phyloP scores from a whole-genome alignment of 1,140 invertebrate genomes.

The Conus ventricosus region DNA sequence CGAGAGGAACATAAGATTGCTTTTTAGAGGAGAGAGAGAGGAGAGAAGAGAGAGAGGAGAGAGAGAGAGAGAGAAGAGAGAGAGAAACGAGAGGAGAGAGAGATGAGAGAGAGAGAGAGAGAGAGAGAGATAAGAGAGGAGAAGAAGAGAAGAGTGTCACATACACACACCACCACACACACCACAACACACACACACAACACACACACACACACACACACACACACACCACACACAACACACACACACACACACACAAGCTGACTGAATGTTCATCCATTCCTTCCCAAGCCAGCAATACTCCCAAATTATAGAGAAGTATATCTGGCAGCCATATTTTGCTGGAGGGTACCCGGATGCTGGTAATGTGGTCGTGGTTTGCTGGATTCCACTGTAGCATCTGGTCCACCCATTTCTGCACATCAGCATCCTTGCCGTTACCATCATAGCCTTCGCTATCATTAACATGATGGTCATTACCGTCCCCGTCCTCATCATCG shows the following conservation, averaged over 20 bases:
- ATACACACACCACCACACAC: too few species aligned
- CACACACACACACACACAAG: too few species aligned
- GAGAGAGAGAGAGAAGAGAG: background rate
- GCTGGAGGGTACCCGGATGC: slow-evolving; percentile 50
- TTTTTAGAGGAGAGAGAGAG: background rate
- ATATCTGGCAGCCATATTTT: slow-evolving; percentile 47
- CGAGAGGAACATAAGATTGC: too few species aligned
- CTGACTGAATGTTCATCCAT: too few species aligned
- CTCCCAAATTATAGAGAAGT: slow-evolving; percentile 16
- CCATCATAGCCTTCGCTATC: background rate
- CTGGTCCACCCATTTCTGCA: slow-evolving; percentile 56
- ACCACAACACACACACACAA: too few species aligned
- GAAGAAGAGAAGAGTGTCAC: too few species aligned
- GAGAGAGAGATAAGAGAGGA: background rate
- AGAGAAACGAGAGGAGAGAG: background rate
- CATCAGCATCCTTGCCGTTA: background rate
- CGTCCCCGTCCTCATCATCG: background rate
- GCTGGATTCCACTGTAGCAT: slow-evolving; percentile 51
- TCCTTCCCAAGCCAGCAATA: background rate
- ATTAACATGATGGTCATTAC: background rate
- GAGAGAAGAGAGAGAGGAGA: background rate
- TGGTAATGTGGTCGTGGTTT: slow-evolving; percentile 56
- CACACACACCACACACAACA: too few species aligned
- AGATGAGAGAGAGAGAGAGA: background rate
- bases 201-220: too few species aligned